A percentile compares a stretch with the other conserved stretches of the same genome.
phyloP scores from a whole-genome alignment of 2,888 invertebrate genomes.

The Hydraecia micacea region DNA sequence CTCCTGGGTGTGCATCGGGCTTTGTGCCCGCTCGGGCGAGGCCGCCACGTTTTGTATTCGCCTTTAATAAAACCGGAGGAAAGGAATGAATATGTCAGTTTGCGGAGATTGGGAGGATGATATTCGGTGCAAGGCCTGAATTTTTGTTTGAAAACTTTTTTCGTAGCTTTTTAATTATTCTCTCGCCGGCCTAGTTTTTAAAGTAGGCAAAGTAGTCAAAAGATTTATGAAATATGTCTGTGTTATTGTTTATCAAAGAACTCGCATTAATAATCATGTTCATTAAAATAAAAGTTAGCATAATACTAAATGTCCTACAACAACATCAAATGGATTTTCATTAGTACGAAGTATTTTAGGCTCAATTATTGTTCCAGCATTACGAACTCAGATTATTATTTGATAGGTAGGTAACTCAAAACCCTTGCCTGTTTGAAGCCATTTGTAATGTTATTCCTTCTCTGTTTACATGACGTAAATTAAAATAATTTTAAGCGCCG shows the following conservation, averaged over 20 bases:
- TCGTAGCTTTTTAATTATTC: constrained; percentile 32
- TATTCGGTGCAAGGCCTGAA: constrained; percentile 20
- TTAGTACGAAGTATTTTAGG: constrained; percentile 19
- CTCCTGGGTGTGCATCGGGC: constrained; percentile 74
- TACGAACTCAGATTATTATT: constrained; percentile 25
- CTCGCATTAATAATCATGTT: constrained; percentile 4
- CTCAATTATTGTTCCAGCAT: constrained; percentile 13
- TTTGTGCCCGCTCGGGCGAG: constrained; percentile 76
- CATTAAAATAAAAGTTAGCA: constrained; percentile 8
- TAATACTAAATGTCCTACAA: constrained; percentile 12
- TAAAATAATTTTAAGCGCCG: background rate
- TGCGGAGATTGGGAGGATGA: constrained; percentile 56
- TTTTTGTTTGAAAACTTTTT: constrained; percentile 30
- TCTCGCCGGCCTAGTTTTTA: constrained; percentile 9
- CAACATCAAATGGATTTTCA: constrained; percentile 42
- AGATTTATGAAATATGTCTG: constrained; percentile 7
- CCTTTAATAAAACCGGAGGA: constrained; percentile 78
- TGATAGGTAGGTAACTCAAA: constrained; percentile 1
- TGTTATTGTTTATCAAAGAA: constrained; percentile 12
- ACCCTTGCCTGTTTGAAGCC: constrained; percentile 24
- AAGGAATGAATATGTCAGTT: constrained; percentile 75
- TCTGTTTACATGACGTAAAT: constrained; percentile 13
- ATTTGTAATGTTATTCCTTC: constrained; percentile 17
- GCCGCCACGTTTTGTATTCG: constrained; percentile 78
- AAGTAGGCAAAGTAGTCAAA: constrained; percentile 5